These are phyloP conservation scores for Mus musculus DNA, from an alignment of 2,113 vertebrate species.

Conservation along the genomic window DNA sequence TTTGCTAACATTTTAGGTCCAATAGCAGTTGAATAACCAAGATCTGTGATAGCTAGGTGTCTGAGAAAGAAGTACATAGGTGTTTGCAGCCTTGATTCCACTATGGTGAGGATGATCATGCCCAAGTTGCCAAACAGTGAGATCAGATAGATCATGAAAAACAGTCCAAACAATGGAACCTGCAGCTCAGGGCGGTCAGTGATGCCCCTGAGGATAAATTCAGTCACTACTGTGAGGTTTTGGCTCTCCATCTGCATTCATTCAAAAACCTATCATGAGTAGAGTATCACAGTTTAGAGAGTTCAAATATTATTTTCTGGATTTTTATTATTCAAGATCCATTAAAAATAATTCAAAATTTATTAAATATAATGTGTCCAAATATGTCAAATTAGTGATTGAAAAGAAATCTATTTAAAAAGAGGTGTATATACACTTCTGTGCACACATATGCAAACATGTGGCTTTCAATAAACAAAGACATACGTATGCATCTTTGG, in stretches of 20 bases:
- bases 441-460: background rate
- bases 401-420: background rate
- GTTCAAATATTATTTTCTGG: background rate
- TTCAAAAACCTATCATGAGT: background rate
- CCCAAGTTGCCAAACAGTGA: conserved; percentile 61
- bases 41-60: conserved; percentile 57
- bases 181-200: background rate
- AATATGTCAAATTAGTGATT: background rate
- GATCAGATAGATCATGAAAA: conserved; percentile 57
- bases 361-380: background rate
- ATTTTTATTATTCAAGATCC: background rate
- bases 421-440: background rate
- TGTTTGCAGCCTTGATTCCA: conserved; percentile 11
- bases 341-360: background rate
- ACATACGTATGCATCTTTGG: background rate
- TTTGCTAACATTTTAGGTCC: conserved; percentile 68
- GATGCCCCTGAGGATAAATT: conserved; percentile 67
- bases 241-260: background rate
- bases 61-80: conserved; percentile 74
- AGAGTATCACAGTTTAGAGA: background rate
- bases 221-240: conserved; percentile 39
- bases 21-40: conserved; percentile 63
- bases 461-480: background rate
- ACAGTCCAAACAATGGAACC: background rate
- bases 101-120: conserved; percentile 33